These are phyloP conservation scores for Tangara arthus DNA, from an alignment of 2,797 vertebrate species.

Conservation along the genomic window DNA sequence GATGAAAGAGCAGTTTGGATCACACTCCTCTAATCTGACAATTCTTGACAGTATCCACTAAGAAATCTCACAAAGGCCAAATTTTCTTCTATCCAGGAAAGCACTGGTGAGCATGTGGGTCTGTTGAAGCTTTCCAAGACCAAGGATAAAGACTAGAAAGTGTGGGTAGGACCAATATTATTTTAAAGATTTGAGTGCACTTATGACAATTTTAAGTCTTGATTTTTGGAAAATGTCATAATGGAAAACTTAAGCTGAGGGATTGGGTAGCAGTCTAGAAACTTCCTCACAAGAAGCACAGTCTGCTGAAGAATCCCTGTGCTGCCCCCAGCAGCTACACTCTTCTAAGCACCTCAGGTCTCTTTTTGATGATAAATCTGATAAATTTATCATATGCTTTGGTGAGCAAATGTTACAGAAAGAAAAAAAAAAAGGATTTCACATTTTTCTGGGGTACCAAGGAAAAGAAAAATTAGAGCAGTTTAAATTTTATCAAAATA, in stretches of 20 bases:
- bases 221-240: not conserved
- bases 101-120: not conserved
- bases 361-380: not conserved
- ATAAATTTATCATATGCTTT: not conserved
- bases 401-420: not conserved
- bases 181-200: not conserved
- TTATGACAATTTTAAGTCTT: not conserved
- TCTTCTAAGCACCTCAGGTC: not conserved
- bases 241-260: not conserved
- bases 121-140: not conserved
- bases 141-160: not conserved
- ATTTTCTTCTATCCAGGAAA: not conserved
- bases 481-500: not conserved
- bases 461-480: not conserved
- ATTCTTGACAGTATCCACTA: not conserved
- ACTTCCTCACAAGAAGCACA: not conserved
- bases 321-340: not conserved
- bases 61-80: not conserved
- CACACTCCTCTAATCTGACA: fast-evolving
- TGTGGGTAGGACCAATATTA: not conserved
- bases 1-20: not conserved
- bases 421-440: not conserved
- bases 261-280: not conserved
- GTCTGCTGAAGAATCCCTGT: not conserved
- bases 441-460: not conserved